phyloP scores from a whole-genome alignment of 2,888 invertebrate genomes.

The Rhingia campestris region DNA sequence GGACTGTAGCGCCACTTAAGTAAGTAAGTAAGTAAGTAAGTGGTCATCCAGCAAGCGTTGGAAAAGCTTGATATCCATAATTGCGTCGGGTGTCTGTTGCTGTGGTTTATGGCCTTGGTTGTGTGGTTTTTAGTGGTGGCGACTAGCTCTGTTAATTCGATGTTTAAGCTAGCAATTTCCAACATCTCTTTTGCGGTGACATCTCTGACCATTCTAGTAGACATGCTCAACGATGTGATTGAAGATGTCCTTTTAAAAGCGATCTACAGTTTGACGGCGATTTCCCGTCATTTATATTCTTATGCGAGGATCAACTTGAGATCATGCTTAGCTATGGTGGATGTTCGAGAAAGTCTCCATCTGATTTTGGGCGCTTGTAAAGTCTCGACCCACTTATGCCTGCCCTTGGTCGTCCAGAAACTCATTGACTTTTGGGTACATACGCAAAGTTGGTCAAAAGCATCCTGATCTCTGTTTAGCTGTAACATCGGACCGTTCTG shows the following conservation, averaged over 20 bases:
- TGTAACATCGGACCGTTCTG: constrained; percentile 93
- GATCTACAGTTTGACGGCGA: constrained; percentile 95
- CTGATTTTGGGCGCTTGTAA: constrained; percentile 94
- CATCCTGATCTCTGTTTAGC: constrained; percentile 96
- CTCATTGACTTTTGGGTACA: constrained; percentile 94
- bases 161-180: constrained; percentile 93
- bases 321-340: constrained; percentile 95
- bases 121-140: constrained; percentile 98
- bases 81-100: constrained; percentile 97
- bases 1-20: no score
- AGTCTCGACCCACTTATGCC: constrained; percentile 93
- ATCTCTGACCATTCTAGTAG: constrained; percentile 97
- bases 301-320: constrained; percentile 97
- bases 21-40: no score
- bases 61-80: constrained; percentile 89
- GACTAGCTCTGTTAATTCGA: constrained; percentile 95
- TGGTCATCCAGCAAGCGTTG: constrained; percentile 96
- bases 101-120: constrained; percentile 98
- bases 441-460: constrained; percentile 93
- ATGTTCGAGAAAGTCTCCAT: constrained; percentile 96
- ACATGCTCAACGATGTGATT: constrained; percentile 99
- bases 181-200: constrained; percentile 93
- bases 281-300: constrained; percentile 93
- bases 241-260: constrained; percentile 97
- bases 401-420: constrained; percentile 95